A percentile compares a stretch with the other conserved stretches of the same genome.
phyloP scores from a whole-genome alignment of 2,888 invertebrate genomes.

The Hypolimnas misippus region DNA sequence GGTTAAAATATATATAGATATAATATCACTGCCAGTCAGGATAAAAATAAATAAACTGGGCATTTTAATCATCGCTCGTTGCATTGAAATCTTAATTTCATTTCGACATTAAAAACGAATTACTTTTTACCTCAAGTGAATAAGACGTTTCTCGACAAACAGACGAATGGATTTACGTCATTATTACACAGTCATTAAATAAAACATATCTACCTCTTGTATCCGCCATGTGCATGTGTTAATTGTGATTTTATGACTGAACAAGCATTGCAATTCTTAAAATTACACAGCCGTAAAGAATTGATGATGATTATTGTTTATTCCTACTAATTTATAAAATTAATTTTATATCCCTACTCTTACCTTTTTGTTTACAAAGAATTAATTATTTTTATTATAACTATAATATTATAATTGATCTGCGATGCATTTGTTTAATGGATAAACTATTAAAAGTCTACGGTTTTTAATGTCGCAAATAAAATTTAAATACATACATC shows the following conservation, averaged over 20 bases:
- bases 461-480: no score
- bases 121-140: slow-evolving; percentile 43
- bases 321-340: background rate
- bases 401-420: no score
- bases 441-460: no score
- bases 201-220: slow-evolving; percentile 36
- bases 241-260: slow-evolving; percentile 42
- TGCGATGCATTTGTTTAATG: no score
- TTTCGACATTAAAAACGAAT: slow-evolving; percentile 43
- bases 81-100: slow-evolving; percentile 40
- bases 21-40: no score
- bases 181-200: slow-evolving; percentile 53
- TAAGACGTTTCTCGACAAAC: slow-evolving; percentile 50
- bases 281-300: slow-evolving; percentile 38
- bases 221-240: slow-evolving; percentile 40
- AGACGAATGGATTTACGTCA: slow-evolving; percentile 50
- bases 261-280: slow-evolving; percentile 35
- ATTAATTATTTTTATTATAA: background rate
- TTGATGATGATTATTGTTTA: slow-evolving; percentile 32
- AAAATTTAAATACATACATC: no score
- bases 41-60: background rate
- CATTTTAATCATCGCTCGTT: slow-evolving; percentile 4
- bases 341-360: background rate
- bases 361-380: background rate
- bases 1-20: no score